Conservation (phyloP, 2,113 vertebrate genomes). For the Phoxinus phoxinus region DNA sequence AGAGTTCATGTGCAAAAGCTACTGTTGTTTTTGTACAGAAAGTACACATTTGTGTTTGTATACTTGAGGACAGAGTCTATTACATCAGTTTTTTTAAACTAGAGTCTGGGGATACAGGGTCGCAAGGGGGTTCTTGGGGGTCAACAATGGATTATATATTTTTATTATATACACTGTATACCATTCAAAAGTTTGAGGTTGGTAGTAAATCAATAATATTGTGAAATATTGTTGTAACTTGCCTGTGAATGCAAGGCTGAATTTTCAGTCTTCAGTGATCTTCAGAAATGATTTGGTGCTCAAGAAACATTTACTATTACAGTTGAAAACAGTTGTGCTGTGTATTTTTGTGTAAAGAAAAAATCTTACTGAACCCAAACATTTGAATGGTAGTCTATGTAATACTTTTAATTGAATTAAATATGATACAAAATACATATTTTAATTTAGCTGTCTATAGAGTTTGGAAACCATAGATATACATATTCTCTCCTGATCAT, state of each 20-base stretch:
- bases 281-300: not conserved
- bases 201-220: not conserved
- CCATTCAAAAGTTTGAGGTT: not conserved
- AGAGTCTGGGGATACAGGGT: too few species aligned
- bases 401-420: not conserved
- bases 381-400: not conserved
- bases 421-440: too few species aligned
- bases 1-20: constrained; percentile 4
- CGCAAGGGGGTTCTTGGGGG: too few species aligned
- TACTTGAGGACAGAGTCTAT: not conserved
- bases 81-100: not conserved
- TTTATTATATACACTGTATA: not conserved
- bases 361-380: not conserved
- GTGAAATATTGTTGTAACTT: not conserved
- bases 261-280: not conserved
- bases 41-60: not conserved
- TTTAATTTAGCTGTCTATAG: not conserved
- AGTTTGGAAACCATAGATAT: too few species aligned
- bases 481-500: not conserved
- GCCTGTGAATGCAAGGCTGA: not conserved
- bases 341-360: not conserved
- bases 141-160: too few species aligned
- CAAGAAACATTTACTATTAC: not conserved
- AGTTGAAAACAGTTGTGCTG: not conserved
- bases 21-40: not conserved